Percentiles rank a stretch among this genome's conserved stretches.
Evolutionary conservation across 2,797 vertebrate genomes (phyloP).

Genomic region (Gallinago stenura): DNA sequence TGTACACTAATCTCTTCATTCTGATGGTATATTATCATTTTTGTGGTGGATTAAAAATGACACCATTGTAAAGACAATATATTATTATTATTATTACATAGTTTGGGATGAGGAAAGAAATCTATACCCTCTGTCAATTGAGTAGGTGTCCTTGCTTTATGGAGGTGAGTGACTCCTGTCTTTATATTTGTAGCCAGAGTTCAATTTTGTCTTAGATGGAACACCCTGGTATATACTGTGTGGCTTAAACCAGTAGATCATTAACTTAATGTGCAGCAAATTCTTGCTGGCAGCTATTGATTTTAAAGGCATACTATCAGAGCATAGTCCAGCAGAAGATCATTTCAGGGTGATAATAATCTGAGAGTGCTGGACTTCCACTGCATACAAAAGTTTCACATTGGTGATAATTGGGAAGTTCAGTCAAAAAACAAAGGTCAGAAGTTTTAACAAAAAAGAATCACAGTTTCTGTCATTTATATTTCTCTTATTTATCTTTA

Average conservation of each 20-base stretch:
- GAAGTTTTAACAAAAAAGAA: not conserved
- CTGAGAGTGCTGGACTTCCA: not conserved
- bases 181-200: not conserved
- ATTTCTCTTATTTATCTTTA: not conserved
- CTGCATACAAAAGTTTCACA: not conserved
- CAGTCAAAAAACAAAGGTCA: not conserved
- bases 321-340: not conserved
- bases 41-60: not conserved
- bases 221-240: not conserved
- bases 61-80: not conserved
- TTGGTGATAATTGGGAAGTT: not conserved
- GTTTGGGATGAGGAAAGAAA: not conserved
- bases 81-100: not conserved
- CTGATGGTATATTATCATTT: not conserved
- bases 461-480: not conserved
- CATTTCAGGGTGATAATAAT: not conserved
- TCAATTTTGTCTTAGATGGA: not conserved
- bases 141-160: not conserved
- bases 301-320: not conserved
- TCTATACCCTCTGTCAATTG: not conserved
- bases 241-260: not conserved
- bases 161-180: not conserved
- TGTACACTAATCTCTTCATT: not conserved
- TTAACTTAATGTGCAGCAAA: slow-evolving; percentile 11
- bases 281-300: slow-evolving; percentile 41